Conservation (phyloP, 2,113 vertebrate genomes). For the Thinocorus orbignyianus region DNA sequence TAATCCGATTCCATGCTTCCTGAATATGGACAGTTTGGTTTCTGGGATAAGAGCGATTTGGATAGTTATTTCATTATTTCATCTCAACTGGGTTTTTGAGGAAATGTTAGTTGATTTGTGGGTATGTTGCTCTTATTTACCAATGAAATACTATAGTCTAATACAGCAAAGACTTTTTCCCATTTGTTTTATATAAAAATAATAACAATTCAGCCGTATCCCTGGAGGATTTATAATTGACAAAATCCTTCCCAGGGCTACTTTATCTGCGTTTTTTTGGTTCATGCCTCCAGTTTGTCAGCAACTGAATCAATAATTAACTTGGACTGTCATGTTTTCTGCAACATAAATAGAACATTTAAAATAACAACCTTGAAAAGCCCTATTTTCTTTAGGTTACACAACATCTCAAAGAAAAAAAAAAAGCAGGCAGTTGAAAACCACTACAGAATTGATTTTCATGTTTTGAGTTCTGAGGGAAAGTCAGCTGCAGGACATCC, state of each 20-base stretch:
- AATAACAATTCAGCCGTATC: neutral
- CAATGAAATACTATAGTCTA: slow-evolving; percentile 3
- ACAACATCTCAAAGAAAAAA: slow-evolving; percentile 21
- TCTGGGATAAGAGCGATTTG: slow-evolving; percentile 4
- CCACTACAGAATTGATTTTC: neutral
- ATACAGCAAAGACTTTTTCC: neutral
- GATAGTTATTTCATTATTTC: slow-evolving; percentile 47
- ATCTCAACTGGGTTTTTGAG: slow-evolving; percentile 19
- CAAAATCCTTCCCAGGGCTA: neutral
- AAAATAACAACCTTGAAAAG: slow-evolving; percentile 20
- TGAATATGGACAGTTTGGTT: slow-evolving; percentile 1
- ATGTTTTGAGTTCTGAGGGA: neutral
- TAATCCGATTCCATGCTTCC: slow-evolving; percentile 15
- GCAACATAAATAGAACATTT: slow-evolving; percentile 34
- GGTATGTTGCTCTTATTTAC: slow-evolving; percentile 39
- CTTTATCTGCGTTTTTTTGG: neutral
- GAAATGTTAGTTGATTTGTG: slow-evolving; percentile 32
- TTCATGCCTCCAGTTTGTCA: slow-evolving; percentile 9
- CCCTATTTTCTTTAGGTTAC: slow-evolving; percentile 31
- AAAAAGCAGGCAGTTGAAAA: slow-evolving; percentile 16
- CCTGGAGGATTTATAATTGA: neutral
- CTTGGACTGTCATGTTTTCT: slow-evolving; percentile 4
- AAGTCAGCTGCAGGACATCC: slow-evolving; percentile 2
- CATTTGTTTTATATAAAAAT: slow-evolving; percentile 19
- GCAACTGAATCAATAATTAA: slow-evolving; percentile 39